Percentiles rank a stretch among this genome's conserved stretches.
Evolutionary conservation across 1,140 invertebrate species (phyloP).

Genomic region (Drosophila aff.): DNA sequence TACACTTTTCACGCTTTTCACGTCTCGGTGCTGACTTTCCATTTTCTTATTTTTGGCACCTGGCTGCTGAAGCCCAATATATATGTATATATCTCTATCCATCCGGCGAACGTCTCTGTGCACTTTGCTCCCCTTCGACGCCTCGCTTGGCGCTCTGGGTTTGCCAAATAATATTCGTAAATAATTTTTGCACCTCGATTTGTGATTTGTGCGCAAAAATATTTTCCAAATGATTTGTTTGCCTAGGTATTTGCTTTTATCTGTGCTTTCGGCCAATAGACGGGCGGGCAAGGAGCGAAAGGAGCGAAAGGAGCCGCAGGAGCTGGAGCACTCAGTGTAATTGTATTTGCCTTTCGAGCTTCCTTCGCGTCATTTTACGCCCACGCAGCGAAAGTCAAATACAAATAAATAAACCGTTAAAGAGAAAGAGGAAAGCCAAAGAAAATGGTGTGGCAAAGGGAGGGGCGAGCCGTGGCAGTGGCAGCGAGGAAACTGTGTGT

Average conservation of each 20-base stretch:
- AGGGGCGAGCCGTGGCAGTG: background rate
- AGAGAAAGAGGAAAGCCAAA: slow-evolving; percentile 42
- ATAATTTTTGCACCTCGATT: slow-evolving; percentile 76
- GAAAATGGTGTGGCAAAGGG: background rate
- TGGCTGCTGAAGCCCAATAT: slow-evolving; percentile 12
- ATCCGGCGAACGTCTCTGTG: slow-evolving; percentile 31
- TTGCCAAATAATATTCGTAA: slow-evolving; percentile 77
- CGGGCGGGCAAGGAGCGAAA: background rate
- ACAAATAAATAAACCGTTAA: slow-evolving; percentile 77
- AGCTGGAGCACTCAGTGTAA: slow-evolving; percentile 76
- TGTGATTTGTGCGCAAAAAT: slow-evolving; percentile 78
- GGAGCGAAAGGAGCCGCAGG: slow-evolving; percentile 1
- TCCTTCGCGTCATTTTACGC: slow-evolving; percentile 63
- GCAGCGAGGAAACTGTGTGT: slow-evolving; percentile 29
- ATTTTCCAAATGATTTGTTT: slow-evolving; percentile 82
- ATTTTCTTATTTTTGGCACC: slow-evolving; percentile 49
- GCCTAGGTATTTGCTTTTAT: slow-evolving; percentile 79
- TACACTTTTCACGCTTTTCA: slow-evolving; percentile 68
- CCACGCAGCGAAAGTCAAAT: slow-evolving; percentile 73
- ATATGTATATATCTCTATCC: slow-evolving; percentile 13
- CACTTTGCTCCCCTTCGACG: slow-evolving; percentile 30
- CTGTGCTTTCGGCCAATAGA: slow-evolving; percentile 51
- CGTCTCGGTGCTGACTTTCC: slow-evolving; percentile 61
- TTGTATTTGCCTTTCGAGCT: slow-evolving; percentile 78
- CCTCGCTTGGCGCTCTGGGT: slow-evolving; percentile 28